Base-by-base conservation (phyloP, 2,888 invertebrate species). In the Acanthoscelides obtectus region DNA sequence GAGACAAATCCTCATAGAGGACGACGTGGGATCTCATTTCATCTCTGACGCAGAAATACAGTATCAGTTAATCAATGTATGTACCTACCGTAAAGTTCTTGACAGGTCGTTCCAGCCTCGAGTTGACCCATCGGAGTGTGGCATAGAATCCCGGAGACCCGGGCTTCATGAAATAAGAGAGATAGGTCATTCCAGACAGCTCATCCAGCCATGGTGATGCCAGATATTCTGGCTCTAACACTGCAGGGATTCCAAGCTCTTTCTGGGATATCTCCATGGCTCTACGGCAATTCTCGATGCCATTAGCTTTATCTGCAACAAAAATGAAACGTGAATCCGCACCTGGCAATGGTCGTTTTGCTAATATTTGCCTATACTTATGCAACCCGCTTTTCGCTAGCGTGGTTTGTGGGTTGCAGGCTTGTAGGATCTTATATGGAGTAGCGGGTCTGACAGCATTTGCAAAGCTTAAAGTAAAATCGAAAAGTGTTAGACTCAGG, bases 151-250 rank as follows among this genome's bases (percentile, higher is more conserved):
- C 95, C 0, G 98, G 94, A 0, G 97, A 97, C 73, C 95, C 95
- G 22, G 97, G 95, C 82, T 97, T 98, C 96, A 99, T 97, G 85
- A 98, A 99, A 86, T 99, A 99, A 0, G 98, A 98, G 70, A 99
- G 87, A 86, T 99, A 99, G 0, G 98, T 98, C 96, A 99, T 98
- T 76, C 98, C 98, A 1, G 98, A 98, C 8, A 98, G 88, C 85
- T 99, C 99, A 81, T 99, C 99, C 77, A 99, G 87, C 91, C 98
- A 96, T 0, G 96, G 95, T 0, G 97, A 97, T 0, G 97, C 95
- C 78, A 99, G 87, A 86, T 99, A 98, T 84, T 98, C 98, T 0
- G 99, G 97, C 78, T 97, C 96, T 75, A 99, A 87, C 0, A 99
- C 95, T 87, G 96, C 94, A 0, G 99, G 99, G 73, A 99, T 96